phyloP scores from a whole-genome alignment of 1,140 invertebrate genomes.

The Aphaenogaster rudis region DNA sequence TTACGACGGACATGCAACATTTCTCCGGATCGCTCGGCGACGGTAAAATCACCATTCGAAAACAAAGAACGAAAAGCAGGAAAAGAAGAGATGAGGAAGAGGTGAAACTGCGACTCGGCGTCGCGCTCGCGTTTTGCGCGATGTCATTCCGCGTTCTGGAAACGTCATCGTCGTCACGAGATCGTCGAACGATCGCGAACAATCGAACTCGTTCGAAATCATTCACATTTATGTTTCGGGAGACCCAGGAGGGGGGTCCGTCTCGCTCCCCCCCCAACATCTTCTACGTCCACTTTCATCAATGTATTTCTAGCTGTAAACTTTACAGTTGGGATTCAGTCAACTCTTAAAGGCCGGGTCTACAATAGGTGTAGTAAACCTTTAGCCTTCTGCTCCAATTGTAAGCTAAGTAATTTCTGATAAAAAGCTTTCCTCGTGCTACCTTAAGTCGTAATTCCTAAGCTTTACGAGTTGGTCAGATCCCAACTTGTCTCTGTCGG shows the following conservation, averaged over 20 bases:
- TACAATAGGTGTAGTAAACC: too few relatives aligned
- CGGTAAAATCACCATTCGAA: not conserved
- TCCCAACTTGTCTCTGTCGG: too few relatives aligned
- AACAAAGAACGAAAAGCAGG: not conserved
- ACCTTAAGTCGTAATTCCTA: too few relatives aligned
- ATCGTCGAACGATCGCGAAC: slow-evolving; percentile 18
- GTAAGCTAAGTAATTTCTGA: too few relatives aligned
- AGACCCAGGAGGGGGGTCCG: not conserved
- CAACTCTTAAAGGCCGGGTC: too few relatives aligned
- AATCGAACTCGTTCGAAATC: not conserved
- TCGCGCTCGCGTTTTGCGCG: not conserved
- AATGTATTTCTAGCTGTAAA: too few relatives aligned
- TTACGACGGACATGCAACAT: too few relatives aligned
- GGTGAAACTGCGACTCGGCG: not conserved
- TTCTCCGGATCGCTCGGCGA: not conserved
- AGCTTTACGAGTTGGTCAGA: too few relatives aligned
- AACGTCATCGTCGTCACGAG: not conserved
- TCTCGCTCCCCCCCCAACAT: not conserved
- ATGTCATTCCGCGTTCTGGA: not conserved
- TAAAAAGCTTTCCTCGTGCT: too few relatives aligned
- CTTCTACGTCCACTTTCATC: too few relatives aligned
- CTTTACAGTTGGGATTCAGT: too few relatives aligned
- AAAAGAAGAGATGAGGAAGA: not conserved
- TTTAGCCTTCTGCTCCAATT: too few relatives aligned
- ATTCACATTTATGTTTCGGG: not conserved